Conservation (phyloP, 2,113 vertebrate genomes). For the Xerus inauris region DNA sequence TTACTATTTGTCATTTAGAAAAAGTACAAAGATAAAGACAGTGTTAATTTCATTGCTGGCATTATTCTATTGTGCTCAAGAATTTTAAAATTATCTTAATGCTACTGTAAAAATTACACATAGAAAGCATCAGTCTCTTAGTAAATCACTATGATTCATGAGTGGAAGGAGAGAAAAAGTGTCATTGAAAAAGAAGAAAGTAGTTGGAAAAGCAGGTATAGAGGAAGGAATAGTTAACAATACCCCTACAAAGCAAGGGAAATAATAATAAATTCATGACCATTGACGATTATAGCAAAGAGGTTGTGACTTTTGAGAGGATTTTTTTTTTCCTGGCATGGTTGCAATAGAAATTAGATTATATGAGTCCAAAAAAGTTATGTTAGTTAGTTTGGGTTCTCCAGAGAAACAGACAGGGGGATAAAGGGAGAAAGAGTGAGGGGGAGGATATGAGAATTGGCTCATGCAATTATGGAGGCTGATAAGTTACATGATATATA, state of each 20-base stretch:
- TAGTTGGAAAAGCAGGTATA: neutral
- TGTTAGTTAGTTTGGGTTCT: neutral
- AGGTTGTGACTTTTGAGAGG: neutral
- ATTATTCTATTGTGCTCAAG: neutral
- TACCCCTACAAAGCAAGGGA: neutral
- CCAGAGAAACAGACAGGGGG: neutral
- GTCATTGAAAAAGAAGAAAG: neutral
- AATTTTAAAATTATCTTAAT: neutral
- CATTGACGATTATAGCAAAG: neutral
- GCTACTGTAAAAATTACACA: neutral
- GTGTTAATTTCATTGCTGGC: neutral
- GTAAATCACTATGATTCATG: neutral
- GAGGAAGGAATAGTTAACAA: neutral
- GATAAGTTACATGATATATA: neutral
- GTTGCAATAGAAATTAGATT: neutral
- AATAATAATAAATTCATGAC: slow-evolving; percentile 7
- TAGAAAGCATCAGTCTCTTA: neutral
- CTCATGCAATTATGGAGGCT: neutral
- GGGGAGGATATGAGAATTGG: neutral
- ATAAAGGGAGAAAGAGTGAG: neutral
- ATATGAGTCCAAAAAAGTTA: neutral
- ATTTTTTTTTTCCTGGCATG: neutral
- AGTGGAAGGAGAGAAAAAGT: neutral
- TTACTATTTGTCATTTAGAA: neutral
- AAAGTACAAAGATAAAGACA: neutral